Evolutionary conservation across 2,113 vertebrate genomes (phyloP), one percentile per base, ranked within the genome.

Genomic region (Peromyscus maniculatus): DNA sequence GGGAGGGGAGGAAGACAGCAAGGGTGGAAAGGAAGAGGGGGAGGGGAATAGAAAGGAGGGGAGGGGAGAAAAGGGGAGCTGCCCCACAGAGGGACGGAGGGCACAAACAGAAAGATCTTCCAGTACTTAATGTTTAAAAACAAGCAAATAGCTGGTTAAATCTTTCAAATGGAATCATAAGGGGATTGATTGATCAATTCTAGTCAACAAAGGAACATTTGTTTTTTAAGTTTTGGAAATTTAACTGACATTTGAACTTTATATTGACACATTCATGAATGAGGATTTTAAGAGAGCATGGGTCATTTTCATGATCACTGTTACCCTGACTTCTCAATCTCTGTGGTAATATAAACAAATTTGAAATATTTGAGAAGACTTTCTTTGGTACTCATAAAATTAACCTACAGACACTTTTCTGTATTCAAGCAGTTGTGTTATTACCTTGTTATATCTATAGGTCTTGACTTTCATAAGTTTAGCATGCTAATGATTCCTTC

Each of bases 401-500:
- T 82, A 96, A 83, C 92, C 72, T 80, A 33, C 57, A 72, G 87
- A 66, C 91, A 49, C 4, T 67, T 26, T n/a, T 55, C 43, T 80
- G 22, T 83, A 33, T 87, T 72, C 69, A 64, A 55, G 69, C 69
- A 90, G 57, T 87, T 93, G 52, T 33, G 62, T 90, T 78, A 75
- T 97, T 95, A 92, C n/a, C 90, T 95, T 97, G 89, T 91, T 96
- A 64, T 71, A 46, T 67, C 46, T 39, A 87, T 19, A 82, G 72
- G 89, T 19, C 49, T 79, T 93, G 95, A 95, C 78, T 95, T 97
- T 91, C 89, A 87, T 94, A 91, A 93, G 94, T 43, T 96, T 93
- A 90, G 31, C 52, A 95, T 97, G 96, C 69, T 97, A 94, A 97
- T 95, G 72, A 95, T 87, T 83, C 57, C 74, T 97, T 94, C 94